Evolutionary conservation across 1,140 invertebrate species (phyloP).

Genomic region (Drosophila yakuba): DNA sequence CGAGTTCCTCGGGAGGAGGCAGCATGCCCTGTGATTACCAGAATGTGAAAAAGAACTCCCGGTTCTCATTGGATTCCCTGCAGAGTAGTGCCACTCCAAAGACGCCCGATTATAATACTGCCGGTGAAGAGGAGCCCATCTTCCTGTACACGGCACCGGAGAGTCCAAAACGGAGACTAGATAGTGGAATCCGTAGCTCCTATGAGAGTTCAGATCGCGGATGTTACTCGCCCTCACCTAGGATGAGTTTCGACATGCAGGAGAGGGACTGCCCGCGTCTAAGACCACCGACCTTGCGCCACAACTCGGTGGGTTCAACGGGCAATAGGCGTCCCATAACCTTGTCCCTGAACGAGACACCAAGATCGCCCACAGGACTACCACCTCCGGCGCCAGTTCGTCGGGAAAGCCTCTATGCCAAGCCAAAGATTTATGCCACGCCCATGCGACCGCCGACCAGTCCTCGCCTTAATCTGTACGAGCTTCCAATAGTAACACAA

Average conservation of each 20-base stretch:
- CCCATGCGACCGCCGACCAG: conserved; percentile 65
- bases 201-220: conserved; percentile 74
- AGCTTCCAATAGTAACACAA: conserved; percentile 70
- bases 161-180: conserved; percentile 68
- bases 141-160: conserved; percentile 81
- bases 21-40: conserved; percentile 80
- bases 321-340: conserved; percentile 62
- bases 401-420: conserved; percentile 76
- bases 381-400: conserved; percentile 76
- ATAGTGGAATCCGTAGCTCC: conserved; percentile 72
- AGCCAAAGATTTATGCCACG: conserved; percentile 81
- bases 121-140: conserved; percentile 80
- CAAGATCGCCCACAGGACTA: conserved; percentile 60
- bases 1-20: conserved; percentile 73
- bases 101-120: conserved; percentile 79
- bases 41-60: conserved; percentile 77
- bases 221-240: conserved; percentile 68
- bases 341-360: conserved; percentile 69
- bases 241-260: conserved; percentile 71
- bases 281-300: conserved; percentile 58
- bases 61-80: conserved; percentile 79
- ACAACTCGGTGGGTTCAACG: conserved; percentile 61
- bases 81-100: conserved; percentile 81
- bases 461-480: conserved; percentile 62
- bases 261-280: conserved; percentile 46